These are phyloP conservation scores for Caenorhabditis becei DNA, from an alignment of 2,888 invertebrate genomes.

Conservation along the genomic window DNA sequence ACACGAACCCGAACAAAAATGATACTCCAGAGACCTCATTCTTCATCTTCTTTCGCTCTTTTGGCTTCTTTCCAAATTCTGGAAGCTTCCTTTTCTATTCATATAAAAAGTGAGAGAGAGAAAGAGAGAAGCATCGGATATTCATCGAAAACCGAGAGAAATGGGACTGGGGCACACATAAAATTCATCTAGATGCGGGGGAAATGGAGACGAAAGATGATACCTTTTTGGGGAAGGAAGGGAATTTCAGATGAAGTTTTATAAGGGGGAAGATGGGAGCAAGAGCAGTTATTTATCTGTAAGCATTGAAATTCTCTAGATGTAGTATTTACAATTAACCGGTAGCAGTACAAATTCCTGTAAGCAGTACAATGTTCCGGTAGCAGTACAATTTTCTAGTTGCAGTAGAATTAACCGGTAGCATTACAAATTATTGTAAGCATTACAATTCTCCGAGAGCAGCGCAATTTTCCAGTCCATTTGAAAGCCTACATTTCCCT, in stretches of 20 bases:
- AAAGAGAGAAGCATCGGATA: conserved; percentile 36
- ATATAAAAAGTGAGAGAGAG: conserved; percentile 39
- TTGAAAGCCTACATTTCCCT: too few relatives aligned
- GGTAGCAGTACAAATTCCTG: too few relatives aligned
- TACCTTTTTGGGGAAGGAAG: conserved; percentile 12
- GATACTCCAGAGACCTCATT: conserved; percentile 30
- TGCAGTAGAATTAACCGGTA: too few relatives aligned
- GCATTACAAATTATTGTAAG: too few relatives aligned
- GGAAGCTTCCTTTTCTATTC: conserved; percentile 19
- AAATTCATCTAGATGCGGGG: conserved; percentile 37
- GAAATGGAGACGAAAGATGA: conserved; percentile 25
- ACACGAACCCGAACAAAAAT: not conserved
- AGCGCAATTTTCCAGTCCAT: too few relatives aligned
- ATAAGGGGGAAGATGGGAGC: not conserved
- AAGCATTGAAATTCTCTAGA: too few relatives aligned
- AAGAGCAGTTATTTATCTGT: too few relatives aligned
- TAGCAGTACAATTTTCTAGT: too few relatives aligned
- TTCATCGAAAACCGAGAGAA: conserved; percentile 41
- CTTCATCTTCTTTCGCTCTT: conserved; percentile 9
- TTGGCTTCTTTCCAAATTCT: not conserved
- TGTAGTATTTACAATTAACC: too few relatives aligned
- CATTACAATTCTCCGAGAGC: too few relatives aligned
- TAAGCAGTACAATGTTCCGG: too few relatives aligned
- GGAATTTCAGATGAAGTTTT: conserved; percentile 8
- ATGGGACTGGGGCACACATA: conserved; percentile 20